Conservation (phyloP, 2,113 vertebrate genomes). For the Cepphus grylle region DNA sequence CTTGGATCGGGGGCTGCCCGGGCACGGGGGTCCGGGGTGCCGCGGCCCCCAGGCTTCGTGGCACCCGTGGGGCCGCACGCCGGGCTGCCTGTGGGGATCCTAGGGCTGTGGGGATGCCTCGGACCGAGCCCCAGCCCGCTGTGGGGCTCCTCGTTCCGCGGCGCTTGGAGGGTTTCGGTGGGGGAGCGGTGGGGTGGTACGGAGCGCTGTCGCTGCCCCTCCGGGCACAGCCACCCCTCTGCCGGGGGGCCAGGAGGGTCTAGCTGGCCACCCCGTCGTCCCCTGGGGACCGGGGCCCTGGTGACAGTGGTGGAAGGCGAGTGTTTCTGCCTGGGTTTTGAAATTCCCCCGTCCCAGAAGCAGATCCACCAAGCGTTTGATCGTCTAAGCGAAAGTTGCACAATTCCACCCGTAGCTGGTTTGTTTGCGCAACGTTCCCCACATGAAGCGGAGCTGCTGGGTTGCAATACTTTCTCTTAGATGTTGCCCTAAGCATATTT, state of each 20-base stretch:
- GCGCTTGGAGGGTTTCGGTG: no score
- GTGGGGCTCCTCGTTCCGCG: not conserved
- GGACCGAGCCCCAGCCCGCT: no score
- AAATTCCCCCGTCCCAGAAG: not conserved
- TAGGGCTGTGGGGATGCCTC: not conserved
- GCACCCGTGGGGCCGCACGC: not conserved
- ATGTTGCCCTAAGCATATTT: not conserved
- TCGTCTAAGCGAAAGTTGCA: not conserved
- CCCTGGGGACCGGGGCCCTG: not conserved
- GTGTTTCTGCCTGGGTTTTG: not conserved
- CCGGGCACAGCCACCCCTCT: not conserved
- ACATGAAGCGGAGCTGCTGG: not conserved
- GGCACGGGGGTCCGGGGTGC: not conserved
- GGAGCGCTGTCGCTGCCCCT: not conserved
- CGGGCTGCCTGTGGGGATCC: not conserved
- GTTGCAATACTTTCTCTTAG: not conserved
- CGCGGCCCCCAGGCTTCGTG: not conserved
- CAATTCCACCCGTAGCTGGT: not conserved
- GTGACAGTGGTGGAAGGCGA: accelerated
- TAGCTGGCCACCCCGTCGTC: not conserved
- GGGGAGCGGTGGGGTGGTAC: not conserved
- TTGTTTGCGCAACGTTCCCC: not conserved
- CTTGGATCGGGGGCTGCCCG: not conserved
- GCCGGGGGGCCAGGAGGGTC: not conserved
- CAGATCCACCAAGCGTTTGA: not conserved